Conservation (phyloP, 1,140 invertebrate species). For the Parapsyche elsis region DNA sequence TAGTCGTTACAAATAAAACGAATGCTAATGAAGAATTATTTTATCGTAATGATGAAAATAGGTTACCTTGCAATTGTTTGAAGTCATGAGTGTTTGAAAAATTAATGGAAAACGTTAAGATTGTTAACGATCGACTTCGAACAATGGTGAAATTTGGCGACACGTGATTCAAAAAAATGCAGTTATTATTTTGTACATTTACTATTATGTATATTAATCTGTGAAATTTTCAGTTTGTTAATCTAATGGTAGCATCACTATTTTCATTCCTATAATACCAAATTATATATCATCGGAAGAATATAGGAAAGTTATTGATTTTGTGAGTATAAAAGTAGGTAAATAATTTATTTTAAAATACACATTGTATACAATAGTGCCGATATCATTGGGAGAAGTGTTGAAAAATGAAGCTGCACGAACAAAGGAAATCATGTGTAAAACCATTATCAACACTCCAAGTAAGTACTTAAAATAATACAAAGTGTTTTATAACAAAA, state of each 20-base stretch:
- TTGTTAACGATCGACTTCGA: neutral
- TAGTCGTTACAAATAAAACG: too few relatives aligned
- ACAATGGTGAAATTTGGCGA: conserved; percentile 10
- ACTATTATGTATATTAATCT: neutral
- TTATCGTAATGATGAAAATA: too few relatives aligned
- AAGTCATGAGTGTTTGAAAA: neutral
- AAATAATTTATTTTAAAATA: conserved; percentile 1
- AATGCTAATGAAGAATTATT: too few relatives aligned
- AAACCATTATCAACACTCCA: neutral
- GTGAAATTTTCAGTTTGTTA: neutral
- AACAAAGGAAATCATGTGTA: neutral
- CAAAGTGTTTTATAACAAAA: too few relatives aligned
- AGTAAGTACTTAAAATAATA: neutral
- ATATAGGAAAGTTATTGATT: neutral
- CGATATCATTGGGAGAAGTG: neutral
- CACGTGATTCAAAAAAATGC: too few relatives aligned
- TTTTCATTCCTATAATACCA: neutral
- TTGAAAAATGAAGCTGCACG: neutral
- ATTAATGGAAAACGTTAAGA: conserved; percentile 16
- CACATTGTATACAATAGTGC: neutral
- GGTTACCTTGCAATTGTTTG: neutral
- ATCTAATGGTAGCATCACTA: neutral
- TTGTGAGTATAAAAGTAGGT: neutral
- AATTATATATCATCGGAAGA: neutral
- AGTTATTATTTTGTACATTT: neutral